A percentile compares a stretch with the other conserved stretches of the same genome.
phyloP scores from a whole-genome alignment of 2,113 vertebrate genomes.

The Vicugna pacos region DNA sequence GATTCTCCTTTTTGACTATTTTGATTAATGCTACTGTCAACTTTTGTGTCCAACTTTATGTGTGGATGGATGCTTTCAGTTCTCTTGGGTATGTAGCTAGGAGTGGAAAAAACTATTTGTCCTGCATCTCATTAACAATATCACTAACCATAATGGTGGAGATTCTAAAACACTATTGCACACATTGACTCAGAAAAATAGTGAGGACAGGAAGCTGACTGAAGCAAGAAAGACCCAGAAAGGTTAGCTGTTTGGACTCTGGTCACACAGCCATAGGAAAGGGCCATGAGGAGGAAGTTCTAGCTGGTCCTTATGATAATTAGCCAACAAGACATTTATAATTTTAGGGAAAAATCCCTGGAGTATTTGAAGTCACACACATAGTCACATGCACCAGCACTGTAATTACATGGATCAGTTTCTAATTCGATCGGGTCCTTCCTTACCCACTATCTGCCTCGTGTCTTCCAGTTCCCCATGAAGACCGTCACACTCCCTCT shows the following conservation, averaged over 20 bases:
- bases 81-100: background rate
- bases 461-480: background rate
- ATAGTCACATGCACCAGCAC: background rate
- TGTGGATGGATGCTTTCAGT: background rate
- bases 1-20: background rate
- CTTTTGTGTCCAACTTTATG: background rate
- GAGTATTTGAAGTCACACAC: background rate
- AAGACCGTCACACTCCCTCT: background rate
- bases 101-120: background rate
- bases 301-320: background rate
- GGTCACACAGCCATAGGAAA: background rate
- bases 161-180: background rate
- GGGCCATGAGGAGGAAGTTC: background rate
- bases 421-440: background rate
- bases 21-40: background rate
- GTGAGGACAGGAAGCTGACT: background rate
- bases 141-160: background rate
- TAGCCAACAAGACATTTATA: background rate
- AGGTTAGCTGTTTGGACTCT: background rate
- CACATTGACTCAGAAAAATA: background rate
- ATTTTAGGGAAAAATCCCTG: background rate
- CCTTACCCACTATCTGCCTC: background rate
- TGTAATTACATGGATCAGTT: background rate
- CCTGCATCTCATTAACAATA: slow-evolving; percentile 18
- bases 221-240: background rate